Evolutionary conservation across 2,888 invertebrate genomes (phyloP).

Genomic region (Imbricaverruca yamaguchii): DNA sequence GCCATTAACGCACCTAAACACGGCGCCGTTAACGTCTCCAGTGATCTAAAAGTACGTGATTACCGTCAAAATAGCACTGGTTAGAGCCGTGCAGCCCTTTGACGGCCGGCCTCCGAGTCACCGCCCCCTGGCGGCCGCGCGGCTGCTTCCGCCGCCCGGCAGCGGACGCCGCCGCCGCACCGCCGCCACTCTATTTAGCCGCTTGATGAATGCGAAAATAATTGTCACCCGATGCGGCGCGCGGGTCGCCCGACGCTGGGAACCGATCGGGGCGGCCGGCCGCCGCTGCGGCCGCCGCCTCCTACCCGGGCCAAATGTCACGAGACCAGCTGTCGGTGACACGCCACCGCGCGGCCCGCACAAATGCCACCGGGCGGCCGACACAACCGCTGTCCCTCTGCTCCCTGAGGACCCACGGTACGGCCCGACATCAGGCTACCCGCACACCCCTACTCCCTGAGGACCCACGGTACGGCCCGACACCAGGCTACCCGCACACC

Average conservation of each 20-base stretch:
- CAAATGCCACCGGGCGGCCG: background rate
- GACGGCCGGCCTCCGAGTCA: background rate
- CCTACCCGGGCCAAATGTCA: background rate
- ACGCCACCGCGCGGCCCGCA: background rate
- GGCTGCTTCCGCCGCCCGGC: background rate
- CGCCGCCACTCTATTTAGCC: conserved; percentile 9
- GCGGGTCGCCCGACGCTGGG: background rate
- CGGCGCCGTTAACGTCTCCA: background rate
- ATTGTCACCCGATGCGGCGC: background rate
- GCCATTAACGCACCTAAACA: too few species aligned
- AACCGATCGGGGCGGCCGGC: background rate
- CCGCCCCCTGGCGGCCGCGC: background rate
- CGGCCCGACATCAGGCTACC: too few species aligned
- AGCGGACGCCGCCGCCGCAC: background rate
- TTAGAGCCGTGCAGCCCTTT: background rate
- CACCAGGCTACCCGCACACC: too few species aligned
- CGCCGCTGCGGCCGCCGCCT: background rate
- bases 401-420: too few species aligned
- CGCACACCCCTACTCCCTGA: too few species aligned
- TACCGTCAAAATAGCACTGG: background rate
- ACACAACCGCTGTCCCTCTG: too few species aligned
- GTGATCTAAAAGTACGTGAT: background rate
- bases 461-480: too few species aligned
- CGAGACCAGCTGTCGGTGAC: background rate
- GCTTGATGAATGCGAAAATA: conserved; percentile 18